Evolutionary conservation across 2,888 invertebrate genomes (phyloP).

Genomic region (Ferrisia virgata): DNA sequence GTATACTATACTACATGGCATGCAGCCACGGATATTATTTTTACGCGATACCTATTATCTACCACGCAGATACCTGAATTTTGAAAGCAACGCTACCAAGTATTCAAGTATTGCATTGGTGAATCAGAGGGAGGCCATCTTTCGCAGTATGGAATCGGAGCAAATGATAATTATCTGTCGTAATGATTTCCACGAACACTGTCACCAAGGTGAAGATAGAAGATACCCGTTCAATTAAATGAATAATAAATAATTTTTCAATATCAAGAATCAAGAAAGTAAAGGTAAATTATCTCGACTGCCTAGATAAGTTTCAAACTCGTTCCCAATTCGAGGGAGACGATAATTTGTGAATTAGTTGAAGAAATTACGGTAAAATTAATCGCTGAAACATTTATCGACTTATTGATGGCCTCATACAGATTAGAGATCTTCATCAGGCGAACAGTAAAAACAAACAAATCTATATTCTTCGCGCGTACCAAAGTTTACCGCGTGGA

Average conservation of each 20-base stretch:
- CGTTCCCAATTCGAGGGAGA: too few relatives aligned
- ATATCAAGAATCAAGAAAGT: too few relatives aligned
- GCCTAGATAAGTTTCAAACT: background rate
- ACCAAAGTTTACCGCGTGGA: conserved; percentile 13
- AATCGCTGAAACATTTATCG: background rate
- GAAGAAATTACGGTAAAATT: background rate
- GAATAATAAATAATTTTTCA: background rate
- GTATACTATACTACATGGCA: too few relatives aligned
- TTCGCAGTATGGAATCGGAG: background rate
- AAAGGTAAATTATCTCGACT: too few relatives aligned
- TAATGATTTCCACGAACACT: background rate
- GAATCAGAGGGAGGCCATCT: background rate
- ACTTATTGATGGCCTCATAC: background rate
- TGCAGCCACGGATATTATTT: too few relatives aligned
- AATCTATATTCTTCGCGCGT: conserved; percentile 27
- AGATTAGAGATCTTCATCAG: background rate
- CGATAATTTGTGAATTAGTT: too few relatives aligned
- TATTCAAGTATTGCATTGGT: background rate
- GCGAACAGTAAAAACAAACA: background rate
- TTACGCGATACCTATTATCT: background rate
- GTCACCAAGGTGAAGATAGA: too few relatives aligned
- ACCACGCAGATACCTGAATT: background rate
- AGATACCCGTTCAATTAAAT: background rate
- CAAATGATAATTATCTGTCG: background rate
- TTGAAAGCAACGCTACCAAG: background rate